These are phyloP conservation scores for Oxyruncus cristatus DNA, from an alignment of 2,113 vertebrate species.

Conservation along the genomic window DNA sequence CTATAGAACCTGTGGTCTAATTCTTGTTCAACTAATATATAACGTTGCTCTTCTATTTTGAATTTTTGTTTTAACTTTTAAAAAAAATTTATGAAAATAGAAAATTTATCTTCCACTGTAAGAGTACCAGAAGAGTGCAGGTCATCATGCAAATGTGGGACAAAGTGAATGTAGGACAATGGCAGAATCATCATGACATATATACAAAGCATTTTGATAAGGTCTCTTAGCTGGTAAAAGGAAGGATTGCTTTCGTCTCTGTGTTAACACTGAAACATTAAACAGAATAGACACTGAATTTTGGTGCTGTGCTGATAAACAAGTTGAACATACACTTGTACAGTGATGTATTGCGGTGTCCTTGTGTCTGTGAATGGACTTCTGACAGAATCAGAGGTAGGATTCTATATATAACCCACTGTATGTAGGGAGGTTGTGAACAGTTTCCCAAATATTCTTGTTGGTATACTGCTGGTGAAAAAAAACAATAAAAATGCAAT, in stretches of 20 bases:
- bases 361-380: slow-evolving; percentile 4
- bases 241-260: not conserved
- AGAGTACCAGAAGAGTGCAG: not conserved
- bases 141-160: not conserved
- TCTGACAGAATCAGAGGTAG: slow-evolving; percentile 2
- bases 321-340: not conserved
- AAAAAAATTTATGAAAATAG: not conserved
- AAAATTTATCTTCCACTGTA: not conserved
- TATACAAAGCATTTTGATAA: not conserved
- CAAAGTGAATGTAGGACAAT: not conserved
- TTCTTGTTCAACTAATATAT: not conserved
- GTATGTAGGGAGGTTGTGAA: not conserved
- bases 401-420: not conserved
- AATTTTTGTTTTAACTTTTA: not conserved
- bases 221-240: not conserved
- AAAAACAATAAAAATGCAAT: slow-evolving; percentile 9
- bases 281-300: not conserved
- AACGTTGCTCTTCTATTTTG: not conserved
- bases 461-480: not conserved
- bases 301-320: not conserved
- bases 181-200: not conserved
- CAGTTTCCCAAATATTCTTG: not conserved
- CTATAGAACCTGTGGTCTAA: not conserved
- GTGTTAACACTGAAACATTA: not conserved
- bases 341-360: not conserved